Base-by-base conservation (phyloP, 2,888 invertebrate genomes). In the Lacanobia wlatinum region DNA sequence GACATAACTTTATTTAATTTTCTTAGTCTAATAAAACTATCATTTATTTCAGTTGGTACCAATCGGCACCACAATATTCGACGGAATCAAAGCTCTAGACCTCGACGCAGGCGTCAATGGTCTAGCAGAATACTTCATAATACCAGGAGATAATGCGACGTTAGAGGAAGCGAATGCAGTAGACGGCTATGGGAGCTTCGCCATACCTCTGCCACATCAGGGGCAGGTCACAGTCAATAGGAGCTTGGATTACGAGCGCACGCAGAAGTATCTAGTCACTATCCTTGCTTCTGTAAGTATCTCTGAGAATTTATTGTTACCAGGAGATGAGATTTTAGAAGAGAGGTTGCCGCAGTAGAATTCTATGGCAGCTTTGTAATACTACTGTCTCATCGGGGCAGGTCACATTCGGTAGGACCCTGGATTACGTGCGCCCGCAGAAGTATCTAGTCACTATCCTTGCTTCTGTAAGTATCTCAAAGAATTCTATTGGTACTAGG, bases 101-200 rank as follows among this genome's bases (percentile, higher is more conserved):
- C 97, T 97, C 70, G 99, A 99, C 91, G 98, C 98, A 1, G 98
- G 98, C 59, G 98, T 98, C 80, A 98, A 99, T 91, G 98, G 98
- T 59, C 96, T 98, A 59, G 97, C 98, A 4, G 98, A 99, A 90
- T 99, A 98, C 93, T 98, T 97, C 84, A 97, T 98, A 80, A 97
- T 98, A 76, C 97, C 98, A 85, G 97, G 98, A 76, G 93, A 95
- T 73, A 96, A 96, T 82, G 87, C 86, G 34, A 95, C 95, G 0
- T 53, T 95, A 73, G 95, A 95, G 67, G 89, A 84, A 9, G 94
- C 95, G 23, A 97, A 97, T 81, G 97, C 97, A 4, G 96, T 96
- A 1, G 98, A 98, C 92, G 98, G 98, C 28, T 98, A 97, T 91
- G 98, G 98, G 56, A 97, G 97, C 90, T 99, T 99, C 94, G 97